phyloP scores from a whole-genome alignment of 2,797 vertebrate genomes.

The Agapornis canus region DNA sequence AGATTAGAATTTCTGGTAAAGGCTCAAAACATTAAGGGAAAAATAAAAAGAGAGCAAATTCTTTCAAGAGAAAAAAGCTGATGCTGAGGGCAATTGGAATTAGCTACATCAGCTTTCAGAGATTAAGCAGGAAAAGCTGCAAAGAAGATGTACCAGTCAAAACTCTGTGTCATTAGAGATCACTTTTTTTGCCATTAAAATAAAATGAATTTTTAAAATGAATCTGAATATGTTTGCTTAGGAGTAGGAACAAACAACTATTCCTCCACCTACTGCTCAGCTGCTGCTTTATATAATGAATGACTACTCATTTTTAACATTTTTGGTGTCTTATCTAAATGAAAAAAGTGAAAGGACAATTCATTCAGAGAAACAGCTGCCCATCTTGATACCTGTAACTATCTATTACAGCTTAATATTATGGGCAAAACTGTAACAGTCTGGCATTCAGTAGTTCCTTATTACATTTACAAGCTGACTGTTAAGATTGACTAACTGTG shows the following conservation, averaged over 20 bases:
- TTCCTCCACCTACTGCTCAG: constrained; percentile 62
- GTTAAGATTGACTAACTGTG: not conserved
- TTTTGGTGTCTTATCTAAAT: constrained; percentile 12
- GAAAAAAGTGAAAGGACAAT: not conserved
- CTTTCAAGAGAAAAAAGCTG: constrained; percentile 42
- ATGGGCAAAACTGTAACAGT: not conserved
- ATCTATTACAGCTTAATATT: not conserved
- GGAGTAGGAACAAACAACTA: constrained; percentile 34
- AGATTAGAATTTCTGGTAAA: constrained; percentile 41
- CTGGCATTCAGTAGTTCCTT: not conserved
- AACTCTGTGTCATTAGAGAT: constrained; percentile 3
- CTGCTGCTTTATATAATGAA: constrained; percentile 70
- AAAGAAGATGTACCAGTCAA: not conserved
- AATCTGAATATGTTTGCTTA: constrained; percentile 17
- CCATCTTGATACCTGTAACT: constrained; percentile 25
- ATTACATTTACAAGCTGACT: not conserved
- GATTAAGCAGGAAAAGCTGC: constrained; percentile 28
- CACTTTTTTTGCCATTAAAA: constrained; percentile 22
- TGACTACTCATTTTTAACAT: constrained; percentile 50
- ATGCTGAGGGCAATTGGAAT: constrained; percentile 38
- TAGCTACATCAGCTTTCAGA: not conserved
- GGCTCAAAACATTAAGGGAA: constrained; percentile 18
- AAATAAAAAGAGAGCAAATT: constrained; percentile 32
- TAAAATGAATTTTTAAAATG: constrained; percentile 13
- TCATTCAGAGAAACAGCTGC: constrained; percentile 19